These are phyloP conservation scores for Scaptomyza hsui DNA, from an alignment of 1,140 invertebrate species.

Conservation along the genomic window DNA sequence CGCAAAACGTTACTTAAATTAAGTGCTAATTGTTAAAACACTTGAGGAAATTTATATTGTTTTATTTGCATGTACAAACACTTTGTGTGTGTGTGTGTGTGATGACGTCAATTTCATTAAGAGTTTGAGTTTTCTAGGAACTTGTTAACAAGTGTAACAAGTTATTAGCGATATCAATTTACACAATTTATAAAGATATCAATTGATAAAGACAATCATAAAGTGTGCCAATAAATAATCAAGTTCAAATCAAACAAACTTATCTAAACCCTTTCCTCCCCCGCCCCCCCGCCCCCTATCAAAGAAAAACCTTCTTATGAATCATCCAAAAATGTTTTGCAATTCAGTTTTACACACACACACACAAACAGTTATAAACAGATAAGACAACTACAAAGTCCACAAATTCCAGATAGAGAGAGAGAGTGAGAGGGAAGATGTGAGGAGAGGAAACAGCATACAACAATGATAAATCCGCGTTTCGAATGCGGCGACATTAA, in stretches of 20 bases:
- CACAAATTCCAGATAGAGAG: conserved; percentile 16
- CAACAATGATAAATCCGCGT: conserved; percentile 41
- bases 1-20: conserved; percentile 40
- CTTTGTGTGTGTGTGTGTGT: conserved; percentile 5
- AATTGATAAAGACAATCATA: background rate
- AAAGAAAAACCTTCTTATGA: too few species aligned
- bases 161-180: background rate
- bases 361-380: background rate
- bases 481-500: conserved; percentile 32
- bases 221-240: too few species aligned
- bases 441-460: conserved; percentile 5
- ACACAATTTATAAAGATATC: background rate
- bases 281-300: too few species aligned
- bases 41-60: conserved; percentile 36
- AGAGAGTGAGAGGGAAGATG: too few species aligned
- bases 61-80: conserved; percentile 34
- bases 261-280: too few species aligned
- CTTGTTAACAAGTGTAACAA: background rate
- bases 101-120: conserved; percentile 42
- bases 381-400: conserved; percentile 37
- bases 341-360: background rate
- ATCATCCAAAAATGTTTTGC: conserved; percentile 5
- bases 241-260: too few species aligned
- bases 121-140: background rate
- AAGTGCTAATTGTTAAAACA: conserved; percentile 54